phyloP scores from a whole-genome alignment of 2,797 vertebrate genomes.

The Oceanodroma leucorhoa region DNA sequence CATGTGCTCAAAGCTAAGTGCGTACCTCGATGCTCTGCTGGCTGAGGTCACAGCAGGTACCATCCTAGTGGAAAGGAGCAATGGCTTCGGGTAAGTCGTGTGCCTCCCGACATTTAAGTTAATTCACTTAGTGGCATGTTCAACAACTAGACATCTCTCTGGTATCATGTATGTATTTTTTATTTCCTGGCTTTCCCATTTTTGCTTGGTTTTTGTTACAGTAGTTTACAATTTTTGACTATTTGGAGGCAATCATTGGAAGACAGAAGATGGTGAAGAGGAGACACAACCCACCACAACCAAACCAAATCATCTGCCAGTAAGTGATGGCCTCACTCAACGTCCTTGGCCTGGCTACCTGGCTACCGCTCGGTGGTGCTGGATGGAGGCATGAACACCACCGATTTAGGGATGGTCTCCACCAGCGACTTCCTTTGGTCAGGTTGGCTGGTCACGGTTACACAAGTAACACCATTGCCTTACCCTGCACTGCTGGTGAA shows the following conservation, averaged over 20 bases:
- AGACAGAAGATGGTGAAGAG: neutral
- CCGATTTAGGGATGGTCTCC: neutral
- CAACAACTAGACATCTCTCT: neutral
- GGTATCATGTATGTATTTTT: neutral
- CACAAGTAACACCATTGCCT: neutral
- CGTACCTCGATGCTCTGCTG: rapidly evolving
- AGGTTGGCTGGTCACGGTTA: neutral
- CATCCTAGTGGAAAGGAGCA: neutral
- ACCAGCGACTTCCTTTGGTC: neutral
- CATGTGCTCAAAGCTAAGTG: neutral
- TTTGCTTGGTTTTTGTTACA: neutral
- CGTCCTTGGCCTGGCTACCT: neutral
- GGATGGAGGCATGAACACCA: neutral
- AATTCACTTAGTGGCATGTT: neutral
- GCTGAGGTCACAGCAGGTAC: neutral
- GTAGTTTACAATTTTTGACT: neutral
- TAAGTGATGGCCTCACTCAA: neutral
- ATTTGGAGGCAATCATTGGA: neutral
- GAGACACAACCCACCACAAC: neutral
- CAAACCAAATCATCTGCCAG: neutral
- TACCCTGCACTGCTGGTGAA: neutral
- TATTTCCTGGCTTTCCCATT: neutral
- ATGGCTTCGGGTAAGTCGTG: neutral
- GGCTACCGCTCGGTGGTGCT: neutral
- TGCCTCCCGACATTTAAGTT: neutral